These are phyloP conservation scores for Bembecia ichneumoniformis DNA, from an alignment of 2,888 invertebrate genomes.

Conservation along the genomic window DNA sequence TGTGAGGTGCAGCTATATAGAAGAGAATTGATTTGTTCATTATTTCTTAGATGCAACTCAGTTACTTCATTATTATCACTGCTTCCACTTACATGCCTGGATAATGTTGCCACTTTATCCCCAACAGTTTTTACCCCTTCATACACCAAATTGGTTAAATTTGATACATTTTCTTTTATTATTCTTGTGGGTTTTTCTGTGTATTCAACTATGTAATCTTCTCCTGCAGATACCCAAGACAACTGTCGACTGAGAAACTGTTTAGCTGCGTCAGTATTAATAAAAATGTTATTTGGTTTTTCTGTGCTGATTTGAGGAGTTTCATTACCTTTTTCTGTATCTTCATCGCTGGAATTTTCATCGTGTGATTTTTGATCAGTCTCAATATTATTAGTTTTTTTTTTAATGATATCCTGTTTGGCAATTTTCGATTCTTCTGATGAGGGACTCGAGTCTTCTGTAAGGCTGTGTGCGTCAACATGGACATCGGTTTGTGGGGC, in stretches of 20 bases:
- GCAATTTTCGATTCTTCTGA: conserved; percentile 69
- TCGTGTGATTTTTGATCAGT: conserved; percentile 28
- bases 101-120: conserved; percentile 80
- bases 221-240: conserved; percentile 80
- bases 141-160: conserved; percentile 80
- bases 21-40: conserved; percentile 65
- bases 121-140: conserved; percentile 83
- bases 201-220: conserved; percentile 77
- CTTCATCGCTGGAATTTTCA: conserved; percentile 26
- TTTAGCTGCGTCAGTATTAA: conserved; percentile 84
- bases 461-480: conserved; percentile 65
- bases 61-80: conserved; percentile 76
- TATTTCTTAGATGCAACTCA: conserved; percentile 56
- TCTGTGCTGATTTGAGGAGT: conserved; percentile 37
- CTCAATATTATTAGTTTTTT: conserved; percentile 26
- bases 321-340: conserved; percentile 34
- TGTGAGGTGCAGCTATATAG: conserved; percentile 59
- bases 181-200: conserved; percentile 78
- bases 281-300: conserved; percentile 77
- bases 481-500: conserved; percentile 71
- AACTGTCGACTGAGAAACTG: conserved; percentile 83
- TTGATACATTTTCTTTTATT: conserved; percentile 81
- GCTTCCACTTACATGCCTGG: conserved; percentile 81
- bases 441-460: conserved; percentile 72
- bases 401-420: conserved; percentile 51